phyloP scores from a whole-genome alignment of 64 coral and sea anemone species.

The Catalaphyllia jardinei region DNA sequence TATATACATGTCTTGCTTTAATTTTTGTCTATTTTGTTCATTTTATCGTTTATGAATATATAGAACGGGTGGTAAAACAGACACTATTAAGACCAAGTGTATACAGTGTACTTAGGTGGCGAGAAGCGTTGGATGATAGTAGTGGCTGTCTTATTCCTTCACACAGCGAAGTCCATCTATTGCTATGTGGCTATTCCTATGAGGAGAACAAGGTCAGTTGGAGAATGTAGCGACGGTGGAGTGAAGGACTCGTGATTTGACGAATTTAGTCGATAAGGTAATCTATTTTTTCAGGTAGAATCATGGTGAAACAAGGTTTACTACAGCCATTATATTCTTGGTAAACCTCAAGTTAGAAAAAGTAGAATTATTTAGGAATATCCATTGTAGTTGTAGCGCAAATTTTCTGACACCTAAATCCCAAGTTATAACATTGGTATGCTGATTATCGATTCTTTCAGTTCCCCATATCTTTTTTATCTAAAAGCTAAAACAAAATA shows the following conservation, averaged over 20 bases:
- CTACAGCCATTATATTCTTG: background rate
- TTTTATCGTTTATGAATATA: slow-evolving; percentile 36
- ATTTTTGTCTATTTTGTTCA: slow-evolving; percentile 48
- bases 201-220: background rate
- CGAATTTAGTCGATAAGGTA: background rate
- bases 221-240: background rate
- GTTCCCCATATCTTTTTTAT: background rate
- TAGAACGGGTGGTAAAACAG: slow-evolving; percentile 43
- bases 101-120: background rate
- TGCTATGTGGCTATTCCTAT: background rate
- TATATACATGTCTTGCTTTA: slow-evolving; percentile 53
- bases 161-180: background rate
- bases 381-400: background rate
- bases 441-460: background rate
- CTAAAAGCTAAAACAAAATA: background rate
- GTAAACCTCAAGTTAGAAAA: background rate
- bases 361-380: background rate
- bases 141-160: background rate
- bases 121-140: background rate
- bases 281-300: slow-evolving; percentile 6
- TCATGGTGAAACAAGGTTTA: background rate
- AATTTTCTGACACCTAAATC: background rate
- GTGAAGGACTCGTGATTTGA: background rate
- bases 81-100: slow-evolving; percentile 20
- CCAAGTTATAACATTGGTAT: background rate